Evolutionary conservation across 64 coral and sea anemone species (phyloP).

Genomic region (Montipora cactus): DNA sequence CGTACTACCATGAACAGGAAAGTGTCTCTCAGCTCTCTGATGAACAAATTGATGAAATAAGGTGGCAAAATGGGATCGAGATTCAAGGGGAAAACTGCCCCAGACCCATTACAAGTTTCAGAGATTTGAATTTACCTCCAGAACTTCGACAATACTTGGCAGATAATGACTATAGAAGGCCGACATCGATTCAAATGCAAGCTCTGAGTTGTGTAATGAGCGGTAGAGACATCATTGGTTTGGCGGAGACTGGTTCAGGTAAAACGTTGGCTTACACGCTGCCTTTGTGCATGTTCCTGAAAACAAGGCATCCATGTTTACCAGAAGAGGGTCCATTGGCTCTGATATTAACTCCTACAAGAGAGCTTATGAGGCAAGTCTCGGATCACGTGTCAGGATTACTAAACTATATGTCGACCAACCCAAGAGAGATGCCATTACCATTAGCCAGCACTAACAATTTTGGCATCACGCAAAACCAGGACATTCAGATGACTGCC

Average conservation of each 20-base stretch:
- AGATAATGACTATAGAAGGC: constrained; percentile 66
- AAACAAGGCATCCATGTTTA: constrained; percentile 67
- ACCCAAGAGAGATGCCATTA: neutral
- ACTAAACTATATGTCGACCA: constrained; percentile 1
- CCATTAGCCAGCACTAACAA: neutral
- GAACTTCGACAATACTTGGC: constrained; percentile 79
- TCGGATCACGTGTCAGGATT: constrained; percentile 66
- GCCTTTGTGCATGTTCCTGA: constrained; percentile 88
- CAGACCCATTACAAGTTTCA: constrained; percentile 83
- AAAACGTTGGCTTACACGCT: constrained; percentile 94
- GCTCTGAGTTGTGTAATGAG: constrained; percentile 96
- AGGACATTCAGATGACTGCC: neutral
- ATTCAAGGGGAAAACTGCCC: constrained; percentile 92
- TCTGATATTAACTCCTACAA: constrained; percentile 90
- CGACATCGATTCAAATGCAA: constrained; percentile 98
- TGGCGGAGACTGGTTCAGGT: constrained; percentile 97
- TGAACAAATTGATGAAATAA: constrained; percentile 80
- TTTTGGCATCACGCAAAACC: neutral
- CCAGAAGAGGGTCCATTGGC: constrained; percentile 78
- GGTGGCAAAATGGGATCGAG: constrained; percentile 91
- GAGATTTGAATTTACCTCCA: constrained; percentile 72
- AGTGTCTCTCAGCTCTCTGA: constrained; percentile 78
- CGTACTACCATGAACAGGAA: constrained; percentile 80
- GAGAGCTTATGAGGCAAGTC: constrained; percentile 97
- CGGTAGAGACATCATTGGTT: constrained; percentile 95